phyloP scores from a whole-genome alignment of 1,140 invertebrate genomes.

The Ceratoteleas bidentatus region DNA sequence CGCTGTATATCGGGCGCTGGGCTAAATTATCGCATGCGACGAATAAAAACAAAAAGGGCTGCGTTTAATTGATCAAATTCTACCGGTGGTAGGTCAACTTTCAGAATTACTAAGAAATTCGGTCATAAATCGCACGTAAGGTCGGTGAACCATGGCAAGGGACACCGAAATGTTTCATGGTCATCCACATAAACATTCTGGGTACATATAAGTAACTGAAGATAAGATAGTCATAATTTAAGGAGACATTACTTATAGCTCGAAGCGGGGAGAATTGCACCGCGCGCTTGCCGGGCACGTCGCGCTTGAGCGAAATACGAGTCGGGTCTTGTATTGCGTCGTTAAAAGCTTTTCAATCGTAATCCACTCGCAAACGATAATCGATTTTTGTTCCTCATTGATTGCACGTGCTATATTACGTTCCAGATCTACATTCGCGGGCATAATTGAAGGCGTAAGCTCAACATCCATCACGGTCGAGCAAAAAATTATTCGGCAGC shows the following conservation, averaged over 20 bases:
- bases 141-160: conserved; percentile 68
- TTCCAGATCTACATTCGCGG: conserved; percentile 58
- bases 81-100: conserved; percentile 59
- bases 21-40: not conserved
- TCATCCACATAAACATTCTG: conserved; percentile 68
- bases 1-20: not conserved
- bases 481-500: conserved; percentile 46
- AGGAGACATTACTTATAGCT: conserved; percentile 69
- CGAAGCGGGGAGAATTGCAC: conserved; percentile 64
- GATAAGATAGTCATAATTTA: conserved; percentile 72
- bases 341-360: conserved; percentile 70
- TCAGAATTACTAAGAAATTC: conserved; percentile 66
- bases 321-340: conserved; percentile 65
- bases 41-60: conserved; percentile 30
- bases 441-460: conserved; percentile 48
- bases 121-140: conserved; percentile 57
- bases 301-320: conserved; percentile 67
- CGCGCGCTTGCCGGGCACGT: conserved; percentile 61
- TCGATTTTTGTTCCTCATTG: conserved; percentile 65
- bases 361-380: conserved; percentile 65
- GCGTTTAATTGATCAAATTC: conserved; percentile 55
- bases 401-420: conserved; percentile 62
- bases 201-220: conserved; percentile 69
- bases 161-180: conserved; percentile 71
- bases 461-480: conserved; percentile 15